phyloP scores from a whole-genome alignment of 2,113 vertebrate genomes.

The Solenodon paradoxus region DNA sequence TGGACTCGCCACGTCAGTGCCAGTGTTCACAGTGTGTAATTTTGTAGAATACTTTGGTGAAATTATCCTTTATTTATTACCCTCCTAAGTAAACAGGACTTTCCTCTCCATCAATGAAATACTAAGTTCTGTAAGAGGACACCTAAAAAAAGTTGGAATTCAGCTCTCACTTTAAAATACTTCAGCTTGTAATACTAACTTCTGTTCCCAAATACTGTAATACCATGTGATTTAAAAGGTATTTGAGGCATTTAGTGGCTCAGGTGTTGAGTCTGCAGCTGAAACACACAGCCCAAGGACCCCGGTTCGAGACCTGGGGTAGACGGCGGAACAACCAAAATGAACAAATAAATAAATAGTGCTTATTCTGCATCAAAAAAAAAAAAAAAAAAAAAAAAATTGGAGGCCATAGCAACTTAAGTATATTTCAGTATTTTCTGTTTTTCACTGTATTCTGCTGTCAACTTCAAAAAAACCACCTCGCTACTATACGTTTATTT shows the following conservation, averaged over 20 bases:
- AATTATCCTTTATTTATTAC: not conserved
- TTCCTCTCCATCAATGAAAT: not conserved
- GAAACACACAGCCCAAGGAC: too few relatives aligned
- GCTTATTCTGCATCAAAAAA: too few relatives aligned
- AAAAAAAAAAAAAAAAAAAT: too few relatives aligned
- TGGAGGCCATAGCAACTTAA: too few relatives aligned
- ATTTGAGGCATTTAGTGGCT: too few relatives aligned
- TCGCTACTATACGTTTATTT: not conserved
- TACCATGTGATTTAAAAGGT: not conserved
- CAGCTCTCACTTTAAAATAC: not conserved
- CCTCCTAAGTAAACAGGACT: not conserved
- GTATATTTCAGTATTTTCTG: not conserved
- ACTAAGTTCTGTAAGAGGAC: not conserved
- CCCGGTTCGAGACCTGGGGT: too few relatives aligned
- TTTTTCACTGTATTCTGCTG: not conserved
- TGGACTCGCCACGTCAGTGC: not conserved
- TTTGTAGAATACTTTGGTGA: not conserved
- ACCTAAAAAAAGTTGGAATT: not conserved
- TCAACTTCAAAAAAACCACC: not conserved
- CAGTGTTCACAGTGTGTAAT: not conserved
- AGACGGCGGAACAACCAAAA: too few relatives aligned
- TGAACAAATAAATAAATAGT: too few relatives aligned
- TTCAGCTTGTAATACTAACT: not conserved
- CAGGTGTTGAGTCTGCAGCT: too few relatives aligned
- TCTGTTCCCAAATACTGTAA: conserved; percentile 24